Evolutionary conservation across 2,888 invertebrate genomes (phyloP), one percentile per base, ranked within the genome.

Genomic region (Lasius fuliginosus): DNA sequence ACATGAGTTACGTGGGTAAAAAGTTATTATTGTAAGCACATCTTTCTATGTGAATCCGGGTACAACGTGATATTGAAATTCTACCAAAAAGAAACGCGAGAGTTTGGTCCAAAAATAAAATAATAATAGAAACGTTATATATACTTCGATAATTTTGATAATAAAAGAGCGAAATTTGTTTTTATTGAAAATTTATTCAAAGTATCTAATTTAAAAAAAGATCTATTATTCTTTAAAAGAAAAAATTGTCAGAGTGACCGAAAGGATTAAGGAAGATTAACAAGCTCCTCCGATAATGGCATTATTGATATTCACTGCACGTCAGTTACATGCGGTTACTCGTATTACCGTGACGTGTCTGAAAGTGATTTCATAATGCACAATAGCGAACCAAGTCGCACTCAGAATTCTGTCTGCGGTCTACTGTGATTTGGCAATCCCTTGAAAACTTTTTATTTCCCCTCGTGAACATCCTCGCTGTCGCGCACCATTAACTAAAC

Each of bases 351-450:
- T 71, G 74, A 81, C 79, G 79, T 81, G 79, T 12, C 75, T 62
- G 74, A 81, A 81, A 81, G 74, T 81, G 74, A 81, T 81, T 81
- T 73, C 60, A 27, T 60, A 81, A 81, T 36, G 18, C 42, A 60
- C 46, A 60, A 42, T 58, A 42, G 30, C 5, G 33, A 33, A 71
- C 6, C 36, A n/a, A 81, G 33, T 79, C 46, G 27, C 46, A 6
- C n/a, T 3, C 1, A 36, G 46, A 81, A 73, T 81, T 73, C 56
- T 68, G 40, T 74, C 42, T n/a, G 23, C 60, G 23, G 46, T 79
- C 46, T 36, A 12, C 33, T 9, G 36, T 5, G 75, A 36, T 81
- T 81, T 42, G 18, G 11, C 33, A 73, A 81, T 56, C 40, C 40
- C 30, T 42, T 8, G 33, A 40, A n/a, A 40, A 68, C 12, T 60